Evolutionary conservation across 2,888 invertebrate species (phyloP).

Genomic region (Isoperla grammatica): DNA sequence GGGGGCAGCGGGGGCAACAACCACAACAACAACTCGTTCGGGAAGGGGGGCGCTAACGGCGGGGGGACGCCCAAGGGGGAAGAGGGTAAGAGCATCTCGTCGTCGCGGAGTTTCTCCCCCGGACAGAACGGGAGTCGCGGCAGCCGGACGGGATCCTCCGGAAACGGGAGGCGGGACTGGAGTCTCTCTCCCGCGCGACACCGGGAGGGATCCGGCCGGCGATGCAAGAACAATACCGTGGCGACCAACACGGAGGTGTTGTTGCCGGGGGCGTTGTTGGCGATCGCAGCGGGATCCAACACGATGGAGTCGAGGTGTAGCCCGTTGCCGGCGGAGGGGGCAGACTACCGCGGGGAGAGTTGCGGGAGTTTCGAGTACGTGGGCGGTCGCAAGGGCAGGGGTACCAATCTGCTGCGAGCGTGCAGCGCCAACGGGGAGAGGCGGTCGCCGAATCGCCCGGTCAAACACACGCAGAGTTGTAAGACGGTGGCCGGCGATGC

Average conservation of each 20-base stretch:
- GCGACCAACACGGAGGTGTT: slow-evolving; percentile 32
- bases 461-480: neutral
- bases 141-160: slow-evolving; percentile 30
- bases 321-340: slow-evolving; percentile 52
- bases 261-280: slow-evolving; percentile 55
- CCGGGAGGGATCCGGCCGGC: slow-evolving; percentile 14
- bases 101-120: slow-evolving; percentile 37
- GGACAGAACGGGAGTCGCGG: slow-evolving; percentile 18
- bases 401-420: slow-evolving; percentile 36
- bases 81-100: slow-evolving; percentile 28
- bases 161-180: slow-evolving; percentile 21
- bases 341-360: slow-evolving; percentile 57
- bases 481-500: neutral
- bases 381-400: slow-evolving; percentile 38
- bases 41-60: neutral
- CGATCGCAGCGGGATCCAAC: slow-evolving; percentile 45
- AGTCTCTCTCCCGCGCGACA: slow-evolving; percentile 22
- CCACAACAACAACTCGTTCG: slow-evolving; percentile 29
- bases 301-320: slow-evolving; percentile 48
- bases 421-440: slow-evolving; percentile 39
- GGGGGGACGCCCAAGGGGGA: slow-evolving; percentile 26
- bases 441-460: neutral
- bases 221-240: slow-evolving; percentile 20
- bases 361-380: slow-evolving; percentile 60
- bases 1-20: slow-evolving; percentile 29